Evolutionary conservation across 2,113 vertebrate genomes (phyloP).

Genomic region (Chamaea fasciata): DNA sequence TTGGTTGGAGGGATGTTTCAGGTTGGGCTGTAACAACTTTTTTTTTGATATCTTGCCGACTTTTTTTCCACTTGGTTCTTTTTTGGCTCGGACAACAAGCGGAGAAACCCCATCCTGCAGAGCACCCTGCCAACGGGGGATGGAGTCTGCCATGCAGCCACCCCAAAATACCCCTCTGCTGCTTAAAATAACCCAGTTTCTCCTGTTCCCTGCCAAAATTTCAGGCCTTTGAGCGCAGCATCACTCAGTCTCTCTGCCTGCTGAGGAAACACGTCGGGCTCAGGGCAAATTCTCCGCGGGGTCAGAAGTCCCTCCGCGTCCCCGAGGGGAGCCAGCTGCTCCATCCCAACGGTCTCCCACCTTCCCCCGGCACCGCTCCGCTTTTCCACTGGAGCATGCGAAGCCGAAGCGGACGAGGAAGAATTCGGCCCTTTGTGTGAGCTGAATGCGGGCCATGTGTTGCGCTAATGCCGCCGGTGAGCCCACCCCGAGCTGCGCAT

Average conservation of each 20-base stretch:
- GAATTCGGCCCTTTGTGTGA: slow-evolving; percentile 80
- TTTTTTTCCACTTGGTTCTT: neutral
- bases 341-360: neutral
- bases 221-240: rapidly evolving
- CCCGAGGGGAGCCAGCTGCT: slow-evolving; percentile 8
- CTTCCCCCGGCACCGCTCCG: neutral
- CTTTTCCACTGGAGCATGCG: neutral
- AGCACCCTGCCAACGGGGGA: neutral
- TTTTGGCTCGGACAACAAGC: rapidly evolving
- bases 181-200: neutral
- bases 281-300: neutral
- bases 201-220: neutral
- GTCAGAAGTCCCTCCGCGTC: neutral
- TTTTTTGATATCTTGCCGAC: neutral
- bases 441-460: slow-evolving; percentile 82
- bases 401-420: neutral
- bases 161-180: neutral
- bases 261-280: rapidly evolving
- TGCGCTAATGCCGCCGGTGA: slow-evolving; percentile 76
- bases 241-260: neutral
- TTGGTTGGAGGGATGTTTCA: neutral
- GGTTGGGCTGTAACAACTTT: neutral
- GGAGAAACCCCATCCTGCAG: neutral
- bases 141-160: neutral
- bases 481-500: slow-evolving; percentile 79